A percentile compares a stretch with the other conserved stretches of the same genome.
phyloP scores from a whole-genome alignment of 1,140 invertebrate genomes.

The Bombus breviceps region DNA sequence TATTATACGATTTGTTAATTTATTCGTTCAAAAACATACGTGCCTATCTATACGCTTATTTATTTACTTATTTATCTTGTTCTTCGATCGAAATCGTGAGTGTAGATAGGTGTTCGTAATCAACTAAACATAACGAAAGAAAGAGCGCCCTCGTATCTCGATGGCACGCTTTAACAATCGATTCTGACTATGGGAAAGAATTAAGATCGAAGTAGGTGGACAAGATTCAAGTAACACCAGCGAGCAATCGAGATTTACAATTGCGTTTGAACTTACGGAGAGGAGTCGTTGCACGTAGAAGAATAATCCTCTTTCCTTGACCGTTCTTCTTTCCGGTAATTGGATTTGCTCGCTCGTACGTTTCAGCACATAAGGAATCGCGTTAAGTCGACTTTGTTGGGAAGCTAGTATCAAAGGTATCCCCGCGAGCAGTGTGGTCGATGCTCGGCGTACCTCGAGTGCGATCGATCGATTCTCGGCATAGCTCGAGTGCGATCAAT shows the following conservation, averaged over 20 bases:
- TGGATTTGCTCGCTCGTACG: conserved; percentile 56
- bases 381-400: conserved; percentile 55
- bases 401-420: conserved; percentile 35
- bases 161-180: not conserved
- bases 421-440: not conserved
- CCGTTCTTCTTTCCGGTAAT: conserved; percentile 57
- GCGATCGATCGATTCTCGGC: not conserved
- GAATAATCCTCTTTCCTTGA: conserved; percentile 66
- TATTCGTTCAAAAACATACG: not conserved
- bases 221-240: not conserved
- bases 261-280: conserved; percentile 28
- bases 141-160: not conserved
- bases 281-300: conserved; percentile 58
- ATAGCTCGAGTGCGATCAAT: not conserved
- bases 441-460: not conserved
- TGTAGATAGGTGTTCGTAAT: no score
- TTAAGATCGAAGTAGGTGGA: not conserved
- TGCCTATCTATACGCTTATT: not conserved
- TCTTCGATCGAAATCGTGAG: no score
- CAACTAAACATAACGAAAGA: not conserved
- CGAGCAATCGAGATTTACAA: conserved; percentile 44
- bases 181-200: not conserved
- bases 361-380: conserved; percentile 54
- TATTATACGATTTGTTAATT: not conserved
- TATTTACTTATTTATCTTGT: not conserved